Conservation (phyloP, 35 echinoderm and acorn worm species). For the Stichopus chloronotus region DNA sequence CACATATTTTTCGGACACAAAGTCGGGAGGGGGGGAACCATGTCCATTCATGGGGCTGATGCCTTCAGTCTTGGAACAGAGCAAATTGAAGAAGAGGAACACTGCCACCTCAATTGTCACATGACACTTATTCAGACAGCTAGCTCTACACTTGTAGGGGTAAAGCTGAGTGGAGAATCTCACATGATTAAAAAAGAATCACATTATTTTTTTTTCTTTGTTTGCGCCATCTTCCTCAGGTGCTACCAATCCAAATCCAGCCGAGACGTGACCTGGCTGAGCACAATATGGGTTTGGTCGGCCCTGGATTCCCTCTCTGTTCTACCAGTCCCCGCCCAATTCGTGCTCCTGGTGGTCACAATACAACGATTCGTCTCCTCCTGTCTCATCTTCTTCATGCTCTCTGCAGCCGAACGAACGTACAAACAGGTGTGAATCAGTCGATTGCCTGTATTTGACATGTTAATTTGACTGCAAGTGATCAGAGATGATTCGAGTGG, state of each 20-base stretch:
- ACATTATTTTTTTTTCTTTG: neutral
- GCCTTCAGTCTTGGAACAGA: too few species aligned
- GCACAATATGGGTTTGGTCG: slow-evolving; percentile 47
- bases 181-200: too few species aligned
- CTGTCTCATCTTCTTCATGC: slow-evolving; percentile 87
- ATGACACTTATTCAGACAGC: too few species aligned
- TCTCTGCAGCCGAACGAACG: slow-evolving; percentile 86
- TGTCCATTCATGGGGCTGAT: too few species aligned
- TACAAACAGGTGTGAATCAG: slow-evolving; percentile 78
- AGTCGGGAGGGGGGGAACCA: too few species aligned
- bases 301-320: slow-evolving; percentile 40
- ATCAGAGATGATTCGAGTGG: too few species aligned
- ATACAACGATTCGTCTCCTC: slow-evolving; percentile 77
- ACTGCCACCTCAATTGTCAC: too few species aligned
- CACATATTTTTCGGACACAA: too few species aligned
- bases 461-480: too few species aligned
- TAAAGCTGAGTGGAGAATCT: too few species aligned
- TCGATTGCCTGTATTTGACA: neutral
- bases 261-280: slow-evolving; percentile 62
- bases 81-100: too few species aligned
- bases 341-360: slow-evolving; percentile 38
- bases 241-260: slow-evolving; percentile 25
- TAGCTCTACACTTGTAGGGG: too few species aligned
- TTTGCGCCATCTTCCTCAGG: neutral
- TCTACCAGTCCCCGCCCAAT: neutral